These are phyloP conservation scores for Drosophila formosana DNA, from an alignment of 2,888 invertebrate genomes.

Conservation along the genomic window DNA sequence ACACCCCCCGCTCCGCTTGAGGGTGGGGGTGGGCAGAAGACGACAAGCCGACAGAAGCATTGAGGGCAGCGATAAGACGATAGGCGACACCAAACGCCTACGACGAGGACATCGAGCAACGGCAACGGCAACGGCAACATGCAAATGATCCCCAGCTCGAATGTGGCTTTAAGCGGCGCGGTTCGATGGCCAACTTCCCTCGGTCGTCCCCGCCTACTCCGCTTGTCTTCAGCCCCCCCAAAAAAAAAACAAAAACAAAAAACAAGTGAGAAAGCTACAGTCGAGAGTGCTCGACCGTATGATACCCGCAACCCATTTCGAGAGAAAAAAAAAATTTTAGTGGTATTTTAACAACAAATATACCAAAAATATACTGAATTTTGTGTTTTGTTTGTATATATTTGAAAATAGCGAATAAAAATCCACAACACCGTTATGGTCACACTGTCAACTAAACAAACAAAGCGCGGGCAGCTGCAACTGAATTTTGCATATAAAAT, in stretches of 20 bases:
- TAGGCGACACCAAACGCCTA: constrained; percentile 32
- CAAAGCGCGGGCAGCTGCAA: too few species aligned
- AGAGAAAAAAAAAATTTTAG: too few species aligned
- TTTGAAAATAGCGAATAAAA: too few species aligned
- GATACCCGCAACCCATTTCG: too few species aligned
- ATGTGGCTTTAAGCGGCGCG: constrained; percentile 54
- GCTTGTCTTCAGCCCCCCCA: background rate
- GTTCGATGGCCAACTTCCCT: background rate
- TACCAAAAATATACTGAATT: too few species aligned
- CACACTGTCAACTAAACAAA: too few species aligned
- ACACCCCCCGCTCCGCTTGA: background rate
- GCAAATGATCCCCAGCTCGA: constrained; percentile 62
- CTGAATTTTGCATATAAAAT: too few species aligned
- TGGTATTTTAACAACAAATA: too few species aligned
- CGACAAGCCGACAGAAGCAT: constrained; percentile 51
- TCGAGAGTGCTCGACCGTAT: too few species aligned
- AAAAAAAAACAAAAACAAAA: background rate
- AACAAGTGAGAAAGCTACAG: too few species aligned
- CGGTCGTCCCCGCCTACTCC: background rate
- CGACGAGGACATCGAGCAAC: constrained; percentile 35
- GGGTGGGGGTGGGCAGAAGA: constrained; percentile 26
- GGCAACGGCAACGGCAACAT: constrained; percentile 45
- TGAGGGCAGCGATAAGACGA: constrained; percentile 60
- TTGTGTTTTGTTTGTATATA: too few species aligned
- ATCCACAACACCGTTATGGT: too few species aligned